Evolutionary conservation across 1,140 invertebrate genomes (phyloP), one percentile per base, ranked within the genome.

Genomic region (Zaprionus davidi): DNA sequence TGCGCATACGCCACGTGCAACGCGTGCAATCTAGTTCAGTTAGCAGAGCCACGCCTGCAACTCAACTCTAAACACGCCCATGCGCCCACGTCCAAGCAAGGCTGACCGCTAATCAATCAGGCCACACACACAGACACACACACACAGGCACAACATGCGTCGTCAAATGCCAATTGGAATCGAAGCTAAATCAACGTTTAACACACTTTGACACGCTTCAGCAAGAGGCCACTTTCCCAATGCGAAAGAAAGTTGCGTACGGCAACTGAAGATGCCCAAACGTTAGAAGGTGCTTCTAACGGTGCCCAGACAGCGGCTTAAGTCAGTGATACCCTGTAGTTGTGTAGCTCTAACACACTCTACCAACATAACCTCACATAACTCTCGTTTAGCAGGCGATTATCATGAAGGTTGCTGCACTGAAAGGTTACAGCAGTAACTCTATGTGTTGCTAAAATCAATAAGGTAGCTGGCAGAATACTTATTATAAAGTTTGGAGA

Each of bases 191-290:
- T 58, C 51, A 36, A 53, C 68, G 56, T 65, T 76, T 71, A 76
- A 59, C 73, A 76, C 73, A 76, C 60, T 71, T 76, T 71, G 64
- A 59, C 68, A 76, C 73, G 73, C 59, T 76, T 65, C 73, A 76
- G 73, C 69, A 71, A 65, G 24, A 65, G 73, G 60, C 60, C 73
- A 76, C 73, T 76, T 76, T 76, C 73, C 73, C 73, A 75, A 28
- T 41, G 34, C 44, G 34, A 65, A 65, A 76, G 73, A 76, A 76
- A 76, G 73, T 71, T 64, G 58, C 41, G 38, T 46, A 17, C 24
- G 20, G 15, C 34, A 51, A 34, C 31, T 34, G 11, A 51, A 22
- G 46, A 51, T 24, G 46, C 17, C 20, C 12, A 9, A 22, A 51
- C 2, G 11, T 34, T 3, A 22, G 20, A 12, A 22, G 44, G 17